A percentile compares a stretch with the other conserved stretches of the same genome.
Evolutionary conservation across 2,888 invertebrate genomes (phyloP).

Genomic region (Apamea monoglypha): DNA sequence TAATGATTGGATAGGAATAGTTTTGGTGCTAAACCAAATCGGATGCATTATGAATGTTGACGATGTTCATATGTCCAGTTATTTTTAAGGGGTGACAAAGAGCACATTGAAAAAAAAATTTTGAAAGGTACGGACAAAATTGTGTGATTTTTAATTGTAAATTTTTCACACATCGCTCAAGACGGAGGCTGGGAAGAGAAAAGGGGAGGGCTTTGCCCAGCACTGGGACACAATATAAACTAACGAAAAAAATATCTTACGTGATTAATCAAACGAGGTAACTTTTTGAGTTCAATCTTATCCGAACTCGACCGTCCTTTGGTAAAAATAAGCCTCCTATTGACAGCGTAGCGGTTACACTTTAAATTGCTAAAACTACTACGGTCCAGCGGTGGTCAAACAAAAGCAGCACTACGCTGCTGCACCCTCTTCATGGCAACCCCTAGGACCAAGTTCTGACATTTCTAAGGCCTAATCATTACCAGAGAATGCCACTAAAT

Average conservation of each 20-base stretch:
- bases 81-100: no score
- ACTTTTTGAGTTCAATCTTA: background rate
- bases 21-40: constrained; percentile 4
- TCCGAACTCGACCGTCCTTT: background rate
- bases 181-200: no score
- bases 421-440: background rate
- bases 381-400: background rate
- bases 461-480: background rate
- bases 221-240: no score
- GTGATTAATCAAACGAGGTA: no score
- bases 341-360: background rate
- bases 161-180: no score
- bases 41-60: background rate
- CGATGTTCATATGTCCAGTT: background rate
- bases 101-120: no score
- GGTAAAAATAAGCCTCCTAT: background rate
- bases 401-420: background rate
- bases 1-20: background rate
- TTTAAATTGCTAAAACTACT: background rate
- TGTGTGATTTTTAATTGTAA: no score
- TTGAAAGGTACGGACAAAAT: background rate
- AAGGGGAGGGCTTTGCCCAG: no score
- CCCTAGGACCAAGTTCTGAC: background rate
- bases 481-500: background rate
- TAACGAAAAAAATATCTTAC: no score